Percentiles rank a stretch among this genome's conserved stretches.
phyloP scores from a whole-genome alignment of 1,140 invertebrate genomes.

The Drosophila kurseongensis region DNA sequence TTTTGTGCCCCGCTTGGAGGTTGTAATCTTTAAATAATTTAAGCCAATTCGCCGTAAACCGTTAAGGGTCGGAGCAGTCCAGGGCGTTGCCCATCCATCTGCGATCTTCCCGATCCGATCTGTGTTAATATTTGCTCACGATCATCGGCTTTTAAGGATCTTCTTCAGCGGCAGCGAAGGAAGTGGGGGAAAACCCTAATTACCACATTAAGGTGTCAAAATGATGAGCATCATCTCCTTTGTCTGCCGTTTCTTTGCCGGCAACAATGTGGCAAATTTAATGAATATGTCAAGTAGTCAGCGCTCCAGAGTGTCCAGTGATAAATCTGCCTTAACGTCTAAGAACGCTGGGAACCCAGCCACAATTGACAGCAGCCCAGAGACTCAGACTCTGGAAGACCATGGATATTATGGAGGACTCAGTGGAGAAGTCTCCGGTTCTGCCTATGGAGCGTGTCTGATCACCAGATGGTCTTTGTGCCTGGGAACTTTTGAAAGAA shows the following conservation, averaged over 20 bases:
- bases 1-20: slow-evolving; percentile 27
- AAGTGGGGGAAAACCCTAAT: slow-evolving; percentile 67
- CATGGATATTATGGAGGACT: background rate
- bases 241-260: slow-evolving; percentile 37
- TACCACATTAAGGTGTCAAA: slow-evolving; percentile 84
- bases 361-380: slow-evolving; percentile 25
- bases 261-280: slow-evolving; percentile 81
- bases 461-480: slow-evolving; percentile 34
- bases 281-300: slow-evolving; percentile 82
- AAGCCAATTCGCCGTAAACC: slow-evolving; percentile 82
- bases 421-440: slow-evolving; percentile 32
- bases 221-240: slow-evolving; percentile 72
- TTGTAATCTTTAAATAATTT: slow-evolving; percentile 82
- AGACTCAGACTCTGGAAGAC: background rate
- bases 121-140: slow-evolving; percentile 83
- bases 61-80: slow-evolving; percentile 54
- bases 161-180: slow-evolving; percentile 22
- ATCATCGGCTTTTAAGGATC: slow-evolving; percentile 74
- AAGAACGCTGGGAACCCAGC: slow-evolving; percentile 49
- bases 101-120: slow-evolving; percentile 46
- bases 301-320: slow-evolving; percentile 68
- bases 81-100: slow-evolving; percentile 60
- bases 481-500: slow-evolving; percentile 16
- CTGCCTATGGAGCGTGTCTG: slow-evolving; percentile 52
- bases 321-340: slow-evolving; percentile 72